phyloP scores from a whole-genome alignment of 2,113 vertebrate genomes.

The Labrus mixtus region DNA sequence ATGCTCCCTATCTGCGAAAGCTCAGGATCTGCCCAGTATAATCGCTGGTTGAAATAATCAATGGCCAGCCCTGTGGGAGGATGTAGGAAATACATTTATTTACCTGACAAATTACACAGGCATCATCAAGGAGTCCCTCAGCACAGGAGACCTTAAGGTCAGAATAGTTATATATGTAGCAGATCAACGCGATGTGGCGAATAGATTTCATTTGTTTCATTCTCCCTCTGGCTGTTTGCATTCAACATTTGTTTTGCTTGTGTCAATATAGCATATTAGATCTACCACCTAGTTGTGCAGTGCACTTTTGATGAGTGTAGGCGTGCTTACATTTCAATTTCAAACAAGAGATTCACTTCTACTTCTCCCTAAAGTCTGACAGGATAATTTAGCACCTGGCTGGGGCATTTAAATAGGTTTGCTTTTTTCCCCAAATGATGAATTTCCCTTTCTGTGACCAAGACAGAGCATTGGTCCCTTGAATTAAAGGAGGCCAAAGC shows the following conservation, averaged over 20 bases:
- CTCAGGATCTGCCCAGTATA: slow-evolving; percentile 98
- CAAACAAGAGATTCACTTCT: slow-evolving; percentile 39
- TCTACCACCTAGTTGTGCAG: slow-evolving; percentile 7
- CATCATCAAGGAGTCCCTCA: slow-evolving; percentile 50
- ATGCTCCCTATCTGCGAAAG: slow-evolving; percentile 94
- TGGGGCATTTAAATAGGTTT: slow-evolving; percentile 64
- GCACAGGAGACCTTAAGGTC: slow-evolving; percentile 33
- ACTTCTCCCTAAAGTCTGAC: slow-evolving; percentile 47
- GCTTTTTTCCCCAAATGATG: slow-evolving; percentile 69
- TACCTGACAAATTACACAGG: slow-evolving; percentile 63
- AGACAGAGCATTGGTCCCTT: slow-evolving; percentile 63
- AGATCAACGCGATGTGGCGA: slow-evolving; percentile 10
- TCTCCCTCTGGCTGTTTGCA: slow-evolving; percentile 26
- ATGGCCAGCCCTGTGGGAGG: slow-evolving; percentile 90
- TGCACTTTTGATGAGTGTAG: slow-evolving; percentile 11
- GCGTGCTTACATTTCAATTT: slow-evolving; percentile 35
- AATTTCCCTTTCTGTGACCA: slow-evolving; percentile 67
- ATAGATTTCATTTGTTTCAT: slow-evolving; percentile 2
- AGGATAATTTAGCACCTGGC: slow-evolving; percentile 62
- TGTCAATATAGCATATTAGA: slow-evolving; percentile 15
- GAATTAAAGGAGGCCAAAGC: slow-evolving; percentile 78
- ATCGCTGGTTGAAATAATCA: slow-evolving; percentile 94
- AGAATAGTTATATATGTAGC: slow-evolving; percentile 14
- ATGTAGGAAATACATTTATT: slow-evolving; percentile 67
- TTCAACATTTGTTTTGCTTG: slow-evolving; percentile 21